Percentiles rank a stretch among this genome's conserved stretches.
Evolutionary conservation across 1,140 invertebrate species (phyloP).

Genomic region (Nixonia krombeini): DNA sequence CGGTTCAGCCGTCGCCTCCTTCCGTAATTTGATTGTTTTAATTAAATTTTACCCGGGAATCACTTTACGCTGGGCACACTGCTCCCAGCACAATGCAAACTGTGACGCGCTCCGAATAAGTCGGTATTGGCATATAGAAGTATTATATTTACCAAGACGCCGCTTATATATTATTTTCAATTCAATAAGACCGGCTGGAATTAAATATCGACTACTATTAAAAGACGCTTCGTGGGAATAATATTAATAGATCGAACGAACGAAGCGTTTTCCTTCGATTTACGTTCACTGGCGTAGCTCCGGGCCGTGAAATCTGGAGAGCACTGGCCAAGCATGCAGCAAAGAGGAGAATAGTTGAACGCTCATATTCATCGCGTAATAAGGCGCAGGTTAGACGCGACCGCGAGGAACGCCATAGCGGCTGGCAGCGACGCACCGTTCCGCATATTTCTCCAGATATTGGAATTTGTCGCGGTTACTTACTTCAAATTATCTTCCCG

Average conservation of each 20-base stretch:
- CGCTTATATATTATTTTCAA: not conserved
- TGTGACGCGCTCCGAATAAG: slow-evolving; percentile 67
- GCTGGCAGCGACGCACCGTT: slow-evolving; percentile 58
- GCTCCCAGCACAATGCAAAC: slow-evolving; percentile 69
- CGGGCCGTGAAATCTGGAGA: slow-evolving; percentile 8
- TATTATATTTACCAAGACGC: not conserved
- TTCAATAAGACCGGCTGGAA: no score
- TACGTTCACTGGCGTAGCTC: not conserved
- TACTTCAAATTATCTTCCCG: slow-evolving; percentile 70
- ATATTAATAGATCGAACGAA: no score
- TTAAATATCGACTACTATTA: no score
- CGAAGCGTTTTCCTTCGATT: not conserved
- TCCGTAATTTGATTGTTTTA: slow-evolving; percentile 72
- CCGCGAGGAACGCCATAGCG: slow-evolving; percentile 63
- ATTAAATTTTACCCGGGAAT: slow-evolving; percentile 71
- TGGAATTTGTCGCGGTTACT: slow-evolving; percentile 72
- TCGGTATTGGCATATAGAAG: slow-evolving; percentile 44
- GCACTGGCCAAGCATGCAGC: slow-evolving; percentile 3
- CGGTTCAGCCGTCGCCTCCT: slow-evolving; percentile 64
- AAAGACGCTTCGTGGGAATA: no score
- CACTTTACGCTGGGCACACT: slow-evolving; percentile 68
- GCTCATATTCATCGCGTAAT: slow-evolving; percentile 53
- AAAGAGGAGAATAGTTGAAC: slow-evolving; percentile 10
- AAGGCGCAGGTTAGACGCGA: slow-evolving; percentile 65
- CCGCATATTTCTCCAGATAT: slow-evolving; percentile 70